Base-by-base conservation (phyloP, 2,113 vertebrate species). In the Recurvirostra avosetta region DNA sequence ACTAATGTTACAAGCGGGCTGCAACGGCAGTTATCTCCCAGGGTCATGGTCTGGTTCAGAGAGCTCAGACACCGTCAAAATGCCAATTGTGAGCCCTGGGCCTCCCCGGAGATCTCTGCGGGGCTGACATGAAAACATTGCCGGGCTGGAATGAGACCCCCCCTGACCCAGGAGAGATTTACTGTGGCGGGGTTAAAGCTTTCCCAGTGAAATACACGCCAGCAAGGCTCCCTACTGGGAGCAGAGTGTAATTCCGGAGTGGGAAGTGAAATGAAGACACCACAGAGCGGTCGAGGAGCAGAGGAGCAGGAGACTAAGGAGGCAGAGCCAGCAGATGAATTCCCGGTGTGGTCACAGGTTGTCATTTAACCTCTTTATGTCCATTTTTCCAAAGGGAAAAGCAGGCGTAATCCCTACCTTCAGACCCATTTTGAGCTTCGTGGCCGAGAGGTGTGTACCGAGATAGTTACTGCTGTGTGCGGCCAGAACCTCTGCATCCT, bases 111-210 rank as follows among this genome's bases (percentile, higher is more conserved):
- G 86, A 75, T 38, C 80, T 72, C 80, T 47, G 65, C 11, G 21
- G 87, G 85, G 80, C 86, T 58, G 88, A 81, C 88, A 52, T 4
- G 65, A 63, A 87, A 91, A 78, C 89, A 87, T 43, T 56, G 67
- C 94, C 13, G 91, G 83, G 74, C 91, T 92, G 95, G 88, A 95
- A 95, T 30, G 80, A 94, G 89, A 56, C 61, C 70, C 88, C 65
- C 84, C 0, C 7, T 82, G 94, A 91, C 91, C 92, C 84, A 40
- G 87, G 40, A 56, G 89, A 92, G 88, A 97, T 92, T 94, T 89
- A 55, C 73, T 76, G 86, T 47, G 15, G 80, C 80, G 40, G 80
- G 95, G 94, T 92, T 91, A 34, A 68, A 92, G 87, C 93, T 92
- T 96, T 91, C 93, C 95, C 93, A 85, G 91, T 89, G 94, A 40